Base-by-base conservation (phyloP, 1,140 invertebrate species). In the Diabrotica undecimpunctata region DNA sequence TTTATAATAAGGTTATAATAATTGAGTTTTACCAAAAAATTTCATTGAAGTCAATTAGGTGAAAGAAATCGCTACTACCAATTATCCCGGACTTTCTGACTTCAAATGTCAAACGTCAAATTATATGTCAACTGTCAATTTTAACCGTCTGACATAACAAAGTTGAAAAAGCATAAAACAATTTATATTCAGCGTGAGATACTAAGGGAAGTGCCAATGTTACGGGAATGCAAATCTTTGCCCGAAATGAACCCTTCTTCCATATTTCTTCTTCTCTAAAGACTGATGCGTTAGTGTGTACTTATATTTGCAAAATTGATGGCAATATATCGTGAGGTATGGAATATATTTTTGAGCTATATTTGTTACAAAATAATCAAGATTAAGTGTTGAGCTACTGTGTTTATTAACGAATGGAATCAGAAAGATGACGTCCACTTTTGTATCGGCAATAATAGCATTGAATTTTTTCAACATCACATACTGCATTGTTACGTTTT, bases 281-380 rank as follows among this genome's bases (percentile, higher is more conserved):
- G 75, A 77, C 75, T 77, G 75, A 77, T 69, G 68, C 68, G 67
- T 75, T 74, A 66, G 74, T 71, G 66, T 64, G 68, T 73, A 71
- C 65, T 74, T 74, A 73, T 74, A 75, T 70, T 75, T 70, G 72
- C 73, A 71, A 72, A 75, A 75, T 71, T 77, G 71, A 72, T 72
- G 75, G 75, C 75, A 77, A 77, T 77, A 76, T 74, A 71, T 66
- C 70, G 72, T 72, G 66, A 72, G 69, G 66, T 69, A 71, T 52
- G 62, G 63, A 69, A 69, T 75, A 74, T 75, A 75, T 75, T 75
- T 77, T 75, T 75, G 74, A 75, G 75, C 75, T 75, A 74, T 72
- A 72, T 76, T 77, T 75, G 75, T 77, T 76, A 64, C 65, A 64
- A 65, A 66, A 71, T 74, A 70, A 72, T 71, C 70, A 66, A 66